Percentiles rank a stretch among this genome's conserved stretches.
These are phyloP conservation scores for Cheilosia impressa DNA, from an alignment of 2,888 invertebrate species.

Conservation along the genomic window DNA sequence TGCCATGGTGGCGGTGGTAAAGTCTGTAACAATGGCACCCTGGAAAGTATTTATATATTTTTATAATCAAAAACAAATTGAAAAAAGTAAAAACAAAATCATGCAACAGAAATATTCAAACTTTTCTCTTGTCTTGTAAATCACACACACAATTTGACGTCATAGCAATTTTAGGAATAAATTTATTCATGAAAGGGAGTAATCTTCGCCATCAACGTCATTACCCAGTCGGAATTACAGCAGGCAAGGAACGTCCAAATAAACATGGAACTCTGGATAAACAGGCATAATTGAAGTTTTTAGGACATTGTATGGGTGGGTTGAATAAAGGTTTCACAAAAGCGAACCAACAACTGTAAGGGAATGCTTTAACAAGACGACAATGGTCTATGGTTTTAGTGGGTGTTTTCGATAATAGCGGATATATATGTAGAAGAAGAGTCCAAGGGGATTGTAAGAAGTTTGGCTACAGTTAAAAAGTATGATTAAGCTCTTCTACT, in stretches of 20 bases:
- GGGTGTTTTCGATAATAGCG: too few species aligned
- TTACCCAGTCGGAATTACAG: constrained; percentile 20
- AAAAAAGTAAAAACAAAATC: not conserved
- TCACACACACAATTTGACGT: constrained; percentile 6
- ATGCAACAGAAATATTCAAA: not conserved
- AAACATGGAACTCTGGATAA: not conserved
- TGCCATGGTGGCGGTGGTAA: constrained; percentile 5
- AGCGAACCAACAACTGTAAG: too few species aligned
- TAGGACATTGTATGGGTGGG: not conserved
- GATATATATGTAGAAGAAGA: too few species aligned
- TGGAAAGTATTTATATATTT: constrained; percentile 43
- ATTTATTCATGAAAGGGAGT: constrained; percentile 33
- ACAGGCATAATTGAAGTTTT: constrained; percentile 2
- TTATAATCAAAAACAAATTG: too few species aligned
- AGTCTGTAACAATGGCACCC: constrained; percentile 1
- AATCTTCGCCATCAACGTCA: constrained; percentile 9
- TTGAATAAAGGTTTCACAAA: not conserved
- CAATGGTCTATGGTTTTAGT: too few species aligned
- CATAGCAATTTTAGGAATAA: constrained; percentile 18
- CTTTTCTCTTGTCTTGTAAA: not conserved
- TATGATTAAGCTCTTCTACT: too few species aligned
- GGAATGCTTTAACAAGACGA: too few species aligned
- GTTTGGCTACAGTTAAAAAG: too few species aligned
- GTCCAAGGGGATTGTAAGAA: too few species aligned
- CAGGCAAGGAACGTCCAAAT: not conserved